Conservation (phyloP, 2,888 invertebrate genomes). For the Sepiola atlantica region DNA sequence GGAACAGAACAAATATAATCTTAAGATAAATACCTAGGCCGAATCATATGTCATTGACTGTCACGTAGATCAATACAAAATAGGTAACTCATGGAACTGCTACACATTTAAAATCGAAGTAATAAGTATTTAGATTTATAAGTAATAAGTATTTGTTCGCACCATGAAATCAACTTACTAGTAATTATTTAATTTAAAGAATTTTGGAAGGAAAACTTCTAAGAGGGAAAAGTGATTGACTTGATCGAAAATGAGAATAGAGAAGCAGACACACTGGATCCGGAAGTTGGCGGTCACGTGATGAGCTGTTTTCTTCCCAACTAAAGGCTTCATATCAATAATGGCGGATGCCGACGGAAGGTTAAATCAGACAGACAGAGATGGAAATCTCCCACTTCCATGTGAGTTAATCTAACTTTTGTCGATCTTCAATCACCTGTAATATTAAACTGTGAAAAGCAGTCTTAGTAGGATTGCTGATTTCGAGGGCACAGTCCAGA, state of each 20-base stretch:
- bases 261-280: not conserved
- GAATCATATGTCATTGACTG: too few relatives aligned
- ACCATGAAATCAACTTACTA: not conserved
- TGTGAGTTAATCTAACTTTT: not conserved
- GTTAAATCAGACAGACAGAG: slow-evolving; percentile 15
- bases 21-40: too few relatives aligned
- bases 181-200: not conserved
- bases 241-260: not conserved
- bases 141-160: too few relatives aligned
- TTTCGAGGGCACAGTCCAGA: slow-evolving; percentile 34
- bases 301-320: not conserved
- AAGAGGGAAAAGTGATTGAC: too few relatives aligned
- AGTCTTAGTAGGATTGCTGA: not conserved
- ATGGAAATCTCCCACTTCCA: not conserved
- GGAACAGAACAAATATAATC: too few relatives aligned
- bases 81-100: too few relatives aligned
- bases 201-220: not conserved
- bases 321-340: not conserved
- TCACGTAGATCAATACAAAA: too few relatives aligned
- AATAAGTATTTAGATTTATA: too few relatives aligned
- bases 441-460: not conserved
- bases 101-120: too few relatives aligned
- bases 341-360: slow-evolving; percentile 35
- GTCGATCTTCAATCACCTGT: not conserved
- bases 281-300: slow-evolving; percentile 24